These are phyloP conservation scores for Cardinalis cardinalis DNA, from an alignment of 2,113 vertebrate genomes.

Conservation along the genomic window DNA sequence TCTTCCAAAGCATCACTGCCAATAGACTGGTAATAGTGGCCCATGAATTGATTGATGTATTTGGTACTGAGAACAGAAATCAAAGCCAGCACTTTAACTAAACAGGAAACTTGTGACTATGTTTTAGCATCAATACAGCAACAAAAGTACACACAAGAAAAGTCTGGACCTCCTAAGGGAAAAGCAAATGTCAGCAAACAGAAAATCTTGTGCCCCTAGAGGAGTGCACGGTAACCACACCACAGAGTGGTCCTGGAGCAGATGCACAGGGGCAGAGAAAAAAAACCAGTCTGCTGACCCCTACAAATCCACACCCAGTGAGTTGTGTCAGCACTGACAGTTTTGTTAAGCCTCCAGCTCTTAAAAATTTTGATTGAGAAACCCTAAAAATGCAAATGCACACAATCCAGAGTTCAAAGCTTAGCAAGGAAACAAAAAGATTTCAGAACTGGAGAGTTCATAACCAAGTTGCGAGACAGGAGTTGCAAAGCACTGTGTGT, in stretches of 20 bases:
- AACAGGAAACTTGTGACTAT: not conserved
- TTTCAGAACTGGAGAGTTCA: not conserved
- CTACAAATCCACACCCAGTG: not conserved
- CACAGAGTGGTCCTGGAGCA: not conserved
- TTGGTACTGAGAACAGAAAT: not conserved
- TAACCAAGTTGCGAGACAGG: not conserved
- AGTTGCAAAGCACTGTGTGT: not conserved
- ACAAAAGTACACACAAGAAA: not conserved
- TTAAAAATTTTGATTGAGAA: not conserved
- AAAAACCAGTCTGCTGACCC: accelerated
- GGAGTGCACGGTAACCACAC: not conserved
- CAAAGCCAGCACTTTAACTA: not conserved
- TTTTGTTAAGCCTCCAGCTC: not conserved
- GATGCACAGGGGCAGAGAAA: not conserved
- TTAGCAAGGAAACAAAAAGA: not conserved
- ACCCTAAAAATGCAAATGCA: not conserved
- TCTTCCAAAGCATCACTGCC: not conserved
- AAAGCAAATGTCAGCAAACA: not conserved
- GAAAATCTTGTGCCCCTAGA: not conserved
- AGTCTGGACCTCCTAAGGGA: not conserved
- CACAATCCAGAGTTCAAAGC: not conserved
- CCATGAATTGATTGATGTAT: not conserved
- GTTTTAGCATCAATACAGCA: not conserved
- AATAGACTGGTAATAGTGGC: not conserved
- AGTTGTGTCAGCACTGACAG: accelerated